Percentiles rank a stretch among this genome's conserved stretches.
Conservation (phyloP, 2,113 vertebrate genomes). For the Calonectris borealis region DNA sequence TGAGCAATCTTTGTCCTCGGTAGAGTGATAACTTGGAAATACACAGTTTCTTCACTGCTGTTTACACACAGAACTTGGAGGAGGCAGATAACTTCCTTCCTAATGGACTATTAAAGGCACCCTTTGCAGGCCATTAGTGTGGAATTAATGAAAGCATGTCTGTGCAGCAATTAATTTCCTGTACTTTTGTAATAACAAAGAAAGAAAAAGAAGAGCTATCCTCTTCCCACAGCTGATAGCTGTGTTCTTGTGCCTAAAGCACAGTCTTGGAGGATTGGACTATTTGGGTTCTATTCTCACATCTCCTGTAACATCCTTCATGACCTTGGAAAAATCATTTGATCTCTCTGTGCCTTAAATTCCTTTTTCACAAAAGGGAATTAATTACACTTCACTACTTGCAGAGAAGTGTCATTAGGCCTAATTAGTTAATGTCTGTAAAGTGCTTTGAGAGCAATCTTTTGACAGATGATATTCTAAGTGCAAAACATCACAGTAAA, state of each 20-base stretch:
- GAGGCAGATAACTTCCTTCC: conserved; percentile 15
- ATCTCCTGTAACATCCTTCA: background rate
- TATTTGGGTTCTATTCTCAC: background rate
- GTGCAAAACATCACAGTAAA: background rate
- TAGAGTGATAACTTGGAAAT: background rate
- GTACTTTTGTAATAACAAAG: conserved; percentile 41
- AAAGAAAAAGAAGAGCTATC: background rate
- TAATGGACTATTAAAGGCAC: background rate
- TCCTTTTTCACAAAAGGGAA: conserved; percentile 18
- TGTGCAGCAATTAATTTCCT: conserved; percentile 39
- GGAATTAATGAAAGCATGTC: conserved; percentile 30
- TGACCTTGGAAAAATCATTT: conserved; percentile 51
- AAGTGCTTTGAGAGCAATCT: conserved; percentile 48
- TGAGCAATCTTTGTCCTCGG: background rate
- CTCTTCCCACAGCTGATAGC: conserved; percentile 11
- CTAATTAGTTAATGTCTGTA: conserved; percentile 56
- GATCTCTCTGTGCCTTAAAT: conserved; percentile 6
- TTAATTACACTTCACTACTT: conserved; percentile 42
- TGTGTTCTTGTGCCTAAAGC: conserved; percentile 1
- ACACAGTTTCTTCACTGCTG: background rate
- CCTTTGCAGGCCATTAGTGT: background rate
- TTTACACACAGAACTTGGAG: background rate
- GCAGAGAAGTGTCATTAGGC: conserved; percentile 49
- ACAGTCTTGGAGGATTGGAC: background rate
- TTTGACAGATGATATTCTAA: conserved; percentile 54